These are phyloP conservation scores for Nasonia vitripennis DNA, from an alignment of 1,140 invertebrate genomes.

Conservation along the genomic window DNA sequence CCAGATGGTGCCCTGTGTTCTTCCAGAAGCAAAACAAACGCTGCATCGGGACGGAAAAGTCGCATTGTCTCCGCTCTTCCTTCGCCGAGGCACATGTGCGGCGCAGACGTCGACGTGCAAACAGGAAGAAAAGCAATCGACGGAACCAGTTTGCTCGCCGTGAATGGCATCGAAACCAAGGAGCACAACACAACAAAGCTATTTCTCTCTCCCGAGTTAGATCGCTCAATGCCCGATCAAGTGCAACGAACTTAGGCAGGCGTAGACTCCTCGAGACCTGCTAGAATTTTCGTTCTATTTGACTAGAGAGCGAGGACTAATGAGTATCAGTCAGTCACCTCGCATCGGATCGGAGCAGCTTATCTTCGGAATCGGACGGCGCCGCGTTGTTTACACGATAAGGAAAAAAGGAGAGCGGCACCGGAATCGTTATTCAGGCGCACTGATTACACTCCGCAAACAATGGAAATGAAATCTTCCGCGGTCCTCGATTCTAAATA, in stretches of 20 bases:
- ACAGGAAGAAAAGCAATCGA: conserved; percentile 9
- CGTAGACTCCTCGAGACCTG: no score
- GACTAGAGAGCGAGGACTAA: neutral
- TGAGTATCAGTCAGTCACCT: neutral
- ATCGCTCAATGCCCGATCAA: neutral
- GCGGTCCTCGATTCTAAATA: no score
- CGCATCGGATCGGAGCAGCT: neutral
- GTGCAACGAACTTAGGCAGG: no score
- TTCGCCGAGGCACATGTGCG: neutral
- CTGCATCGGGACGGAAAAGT: neutral
- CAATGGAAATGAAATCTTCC: neutral
- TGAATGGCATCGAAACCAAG: neutral
- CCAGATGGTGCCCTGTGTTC: neutral
- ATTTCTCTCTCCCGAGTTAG: neutral
- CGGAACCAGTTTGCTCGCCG: neutral
- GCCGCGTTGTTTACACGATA: neutral
- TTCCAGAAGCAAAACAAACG: neutral
- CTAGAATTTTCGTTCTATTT: neutral
- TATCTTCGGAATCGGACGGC: neutral
- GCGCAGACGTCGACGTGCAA: neutral
- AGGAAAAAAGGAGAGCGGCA: neutral
- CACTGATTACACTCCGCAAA: neutral
- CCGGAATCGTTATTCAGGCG: no score
- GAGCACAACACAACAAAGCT: conserved; percentile 6
- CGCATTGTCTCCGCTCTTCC: neutral